These are phyloP conservation scores for Gopherus evgoodei DNA, from an alignment of 2,113 vertebrate genomes.

Conservation along the genomic window DNA sequence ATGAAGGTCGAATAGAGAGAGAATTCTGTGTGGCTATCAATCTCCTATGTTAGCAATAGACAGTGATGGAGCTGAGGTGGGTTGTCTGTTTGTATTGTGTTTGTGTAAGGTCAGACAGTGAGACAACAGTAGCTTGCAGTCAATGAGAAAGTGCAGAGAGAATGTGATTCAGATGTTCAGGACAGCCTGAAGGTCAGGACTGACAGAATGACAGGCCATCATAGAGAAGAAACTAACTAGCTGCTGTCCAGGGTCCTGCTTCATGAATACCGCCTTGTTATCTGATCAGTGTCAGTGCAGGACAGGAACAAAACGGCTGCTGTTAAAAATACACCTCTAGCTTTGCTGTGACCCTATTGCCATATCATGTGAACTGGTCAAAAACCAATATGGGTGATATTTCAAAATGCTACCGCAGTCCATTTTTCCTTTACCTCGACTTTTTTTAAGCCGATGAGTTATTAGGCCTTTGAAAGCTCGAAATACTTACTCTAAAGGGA, in stretches of 20 bases:
- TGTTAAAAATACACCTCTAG: conserved; percentile 45
- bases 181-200: conserved; percentile 81
- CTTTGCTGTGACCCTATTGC: neutral
- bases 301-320: neutral
- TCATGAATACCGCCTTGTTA: neutral
- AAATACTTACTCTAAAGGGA: neutral
- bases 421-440: accelerated
- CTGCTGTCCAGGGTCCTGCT: conserved; percentile 75
- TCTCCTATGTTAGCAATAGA: conserved; percentile 72
- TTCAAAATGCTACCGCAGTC: neutral
- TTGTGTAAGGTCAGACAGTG: conserved; percentile 81
- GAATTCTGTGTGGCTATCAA: conserved; percentile 74
- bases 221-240: conserved; percentile 68
- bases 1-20: conserved; percentile 76
- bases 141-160: conserved; percentile 71
- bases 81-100: conserved; percentile 83
- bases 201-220: conserved; percentile 90
- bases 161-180: conserved; percentile 68
- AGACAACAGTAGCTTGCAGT: conserved; percentile 81
- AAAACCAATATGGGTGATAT: neutral
- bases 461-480: neutral
- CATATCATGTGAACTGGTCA: conserved; percentile 53
- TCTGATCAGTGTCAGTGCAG: conserved; percentile 39
- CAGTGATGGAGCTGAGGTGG: conserved; percentile 80
- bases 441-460: neutral